Percentiles rank a stretch among this genome's conserved stretches.
phyloP scores from a whole-genome alignment of 2,797 vertebrate species.

The Pagetopsis macropterus region DNA sequence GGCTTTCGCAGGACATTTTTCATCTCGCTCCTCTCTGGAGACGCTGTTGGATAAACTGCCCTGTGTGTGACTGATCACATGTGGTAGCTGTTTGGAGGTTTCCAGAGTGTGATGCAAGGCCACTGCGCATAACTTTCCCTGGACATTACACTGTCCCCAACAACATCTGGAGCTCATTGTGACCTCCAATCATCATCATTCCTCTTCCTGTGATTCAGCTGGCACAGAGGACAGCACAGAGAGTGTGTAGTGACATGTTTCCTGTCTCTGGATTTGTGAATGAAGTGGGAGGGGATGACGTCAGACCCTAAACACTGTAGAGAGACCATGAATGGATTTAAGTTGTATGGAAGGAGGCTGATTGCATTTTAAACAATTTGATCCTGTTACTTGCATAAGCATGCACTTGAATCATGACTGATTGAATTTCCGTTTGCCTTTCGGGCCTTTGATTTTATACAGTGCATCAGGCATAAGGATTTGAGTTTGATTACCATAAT shows the following conservation, averaged over 20 bases:
- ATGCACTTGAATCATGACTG: slow-evolving; percentile 20
- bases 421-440: slow-evolving; percentile 36
- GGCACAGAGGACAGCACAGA: slow-evolving; percentile 63
- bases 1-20: slow-evolving; percentile 48
- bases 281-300: slow-evolving; percentile 68
- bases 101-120: slow-evolving; percentile 67
- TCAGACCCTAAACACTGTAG: slow-evolving; percentile 64
- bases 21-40: slow-evolving; percentile 52
- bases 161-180: slow-evolving; percentile 76
- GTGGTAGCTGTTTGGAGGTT: slow-evolving; percentile 70
- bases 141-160: slow-evolving; percentile 72
- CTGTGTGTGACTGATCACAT: slow-evolving; percentile 59
- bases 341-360: slow-evolving; percentile 36
- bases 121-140: slow-evolving; percentile 63
- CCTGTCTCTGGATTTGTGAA: slow-evolving; percentile 80
- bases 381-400: slow-evolving; percentile 19
- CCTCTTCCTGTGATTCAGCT: slow-evolving; percentile 74
- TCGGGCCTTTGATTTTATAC: slow-evolving; percentile 33
- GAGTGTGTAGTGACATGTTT: slow-evolving; percentile 66
- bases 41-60: slow-evolving; percentile 54
- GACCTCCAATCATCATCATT: slow-evolving; percentile 67
- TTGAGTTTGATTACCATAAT: slow-evolving; percentile 36
- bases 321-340: slow-evolving; percentile 50
- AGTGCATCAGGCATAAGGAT: slow-evolving; percentile 1
- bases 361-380: slow-evolving; percentile 51